Evolutionary conservation across 2,888 invertebrate genomes (phyloP), one percentile per base, ranked within the genome.

Genomic region (Trachelus iudaicus): DNA sequence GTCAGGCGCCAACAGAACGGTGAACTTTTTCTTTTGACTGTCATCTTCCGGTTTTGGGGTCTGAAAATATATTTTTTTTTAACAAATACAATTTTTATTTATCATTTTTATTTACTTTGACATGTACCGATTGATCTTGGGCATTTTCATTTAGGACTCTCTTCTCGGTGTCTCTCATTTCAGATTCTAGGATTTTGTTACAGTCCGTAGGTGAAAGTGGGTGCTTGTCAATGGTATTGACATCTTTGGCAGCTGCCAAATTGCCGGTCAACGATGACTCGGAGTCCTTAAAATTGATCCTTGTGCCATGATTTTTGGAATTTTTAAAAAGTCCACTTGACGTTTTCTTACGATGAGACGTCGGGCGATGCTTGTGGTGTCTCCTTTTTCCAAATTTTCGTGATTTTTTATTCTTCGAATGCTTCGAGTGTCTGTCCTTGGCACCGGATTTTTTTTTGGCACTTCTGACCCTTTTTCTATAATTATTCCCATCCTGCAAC

Each of bases 1-100:
- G 69, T 87, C 86, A 68, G 82, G 80, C 23, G 80, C 68, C 69
- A 86, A 69, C 9, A 86, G 80, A 75, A 80, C 71, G 3, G 77
- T 81, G 40, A 85, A 80, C 71, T 78, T 80, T 75, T 76, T 83
- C 69, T 78, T 79, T 34, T 76, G 79, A 11, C 34, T 31, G n/a
- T 80, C 82, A 35, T 69, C 77, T 56, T 81, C 56, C 23, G 75
- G 76, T 76, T 11, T 76, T 9, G 0, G 12, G 2, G 30, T 73
- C 78, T 78, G 71, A 34, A 69, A 77, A 33, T 30, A 11, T n/a
- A 0, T 31, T 69, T 69, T 33, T 34, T 34, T 34, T 35, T 35
- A 35, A 69, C 6, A 69, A 34, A 34, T 34, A 11, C 1, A 30
- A 1, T 69, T 33, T 69, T 71, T 69, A 11, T 33, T 6, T 6